phyloP scores from a whole-genome alignment of 1,140 invertebrate species.

The Caenorhabditis elegans region DNA sequence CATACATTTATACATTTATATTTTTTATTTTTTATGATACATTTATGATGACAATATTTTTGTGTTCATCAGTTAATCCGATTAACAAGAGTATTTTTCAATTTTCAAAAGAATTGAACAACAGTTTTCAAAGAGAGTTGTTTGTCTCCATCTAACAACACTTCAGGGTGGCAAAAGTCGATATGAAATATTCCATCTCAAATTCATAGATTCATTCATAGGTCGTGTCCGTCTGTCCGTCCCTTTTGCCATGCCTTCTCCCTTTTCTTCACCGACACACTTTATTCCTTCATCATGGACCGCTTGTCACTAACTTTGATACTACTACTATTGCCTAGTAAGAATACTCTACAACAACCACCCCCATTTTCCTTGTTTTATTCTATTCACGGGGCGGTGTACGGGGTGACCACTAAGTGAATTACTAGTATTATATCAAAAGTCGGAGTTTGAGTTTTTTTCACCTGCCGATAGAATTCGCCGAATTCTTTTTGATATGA shows the following conservation, averaged over 20 bases:
- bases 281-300: not conserved
- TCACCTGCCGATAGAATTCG: not conserved
- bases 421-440: not conserved
- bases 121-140: no score
- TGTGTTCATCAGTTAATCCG: no score
- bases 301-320: constrained; percentile 24
- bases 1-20: no score
- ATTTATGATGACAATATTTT: no score
- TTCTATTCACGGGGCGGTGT: not conserved
- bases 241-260: not conserved
- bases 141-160: not conserved
- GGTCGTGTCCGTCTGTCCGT: constrained; percentile 16
- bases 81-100: no score
- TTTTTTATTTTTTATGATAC: no score
- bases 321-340: not conserved
- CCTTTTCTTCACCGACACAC: not conserved
- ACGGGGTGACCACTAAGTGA: not conserved
- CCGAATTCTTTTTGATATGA: no score
- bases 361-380: not conserved
- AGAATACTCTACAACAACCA: no score
- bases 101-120: no score
- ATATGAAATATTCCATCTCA: constrained; percentile 28
- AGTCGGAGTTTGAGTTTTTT: not conserved
- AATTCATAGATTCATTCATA: constrained; percentile 34
- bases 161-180: not conserved